phyloP scores from a whole-genome alignment of 2,797 vertebrate genomes.

The Clarias fuscus region DNA sequence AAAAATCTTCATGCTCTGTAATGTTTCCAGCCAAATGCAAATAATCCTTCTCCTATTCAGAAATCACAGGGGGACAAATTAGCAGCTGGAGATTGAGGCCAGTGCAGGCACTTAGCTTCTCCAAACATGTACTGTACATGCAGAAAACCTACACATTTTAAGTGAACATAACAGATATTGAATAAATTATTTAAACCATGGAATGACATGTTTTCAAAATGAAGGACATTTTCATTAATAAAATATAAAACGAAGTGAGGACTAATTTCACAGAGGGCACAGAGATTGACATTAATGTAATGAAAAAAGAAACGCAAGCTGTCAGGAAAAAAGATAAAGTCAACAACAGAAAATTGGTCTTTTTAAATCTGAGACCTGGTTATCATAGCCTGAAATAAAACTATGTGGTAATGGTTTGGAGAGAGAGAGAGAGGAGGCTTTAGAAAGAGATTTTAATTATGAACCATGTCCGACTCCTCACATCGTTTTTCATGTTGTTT shows the following conservation, averaged over 20 bases:
- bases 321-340: neutral
- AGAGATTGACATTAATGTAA: conserved; percentile 21
- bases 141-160: neutral
- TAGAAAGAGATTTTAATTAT: conserved; percentile 9
- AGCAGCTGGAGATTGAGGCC: conserved; percentile 28
- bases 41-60: conserved; percentile 40
- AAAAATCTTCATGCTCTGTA: neutral
- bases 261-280: conserved; percentile 29
- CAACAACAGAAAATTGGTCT: neutral
- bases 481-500: neutral
- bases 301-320: neutral
- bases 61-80: conserved; percentile 24
- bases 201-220: neutral
- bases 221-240: neutral
- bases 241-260: conserved; percentile 8
- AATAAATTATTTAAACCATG: conserved; percentile 1
- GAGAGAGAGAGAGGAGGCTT: neutral
- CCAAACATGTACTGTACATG: neutral
- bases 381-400: conserved; percentile 13
- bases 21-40: neutral
- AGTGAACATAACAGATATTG: neutral
- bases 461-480: neutral
- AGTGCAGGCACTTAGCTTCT: conserved; percentile 31
- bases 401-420: neutral
- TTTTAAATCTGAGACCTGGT: neutral